Base-by-base conservation (phyloP, 1,140 invertebrate species). In the Hesperophylax magnus region DNA sequence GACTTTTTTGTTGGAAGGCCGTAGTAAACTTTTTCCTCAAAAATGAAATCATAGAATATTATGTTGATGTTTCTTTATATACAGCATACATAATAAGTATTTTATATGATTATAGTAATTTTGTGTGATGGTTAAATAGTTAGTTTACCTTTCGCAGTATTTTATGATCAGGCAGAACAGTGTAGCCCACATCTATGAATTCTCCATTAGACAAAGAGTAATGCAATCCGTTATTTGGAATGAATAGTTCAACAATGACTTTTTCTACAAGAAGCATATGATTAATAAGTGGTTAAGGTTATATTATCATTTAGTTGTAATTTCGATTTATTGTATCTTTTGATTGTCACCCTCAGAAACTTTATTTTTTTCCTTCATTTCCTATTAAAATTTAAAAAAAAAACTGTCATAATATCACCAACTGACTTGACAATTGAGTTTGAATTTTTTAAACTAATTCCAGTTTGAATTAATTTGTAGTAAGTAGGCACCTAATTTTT, bases 121-220 rank as follows among this genome's bases (percentile, higher is more conserved):
- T n/a, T 54, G 14, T 54, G 3, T 54, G 53, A n/a, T 54, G 14
- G 7, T 3, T 54, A 7, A 3, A 8, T 11, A 18, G 56, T 9
- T 18, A n/a, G 9, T n/a, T 58, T 58, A 58, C 78, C 54, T 79
- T 72, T 20, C 63, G 47, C 31, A 72, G 47, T 15, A 79, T 71
- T 72, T 79, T 72, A n/a, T 79, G 61, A 24, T 79, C 52, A 5
- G 78, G 78, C 60, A 79, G 53, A 61, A 79, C 47, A 5, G 78
- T 79, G 65, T 67, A 79, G 11, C 78, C 78, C 17, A 20, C 27
- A 18, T 79, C 67, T 17, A 79, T 79, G 18, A 58, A 79, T 39
- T 58, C 47, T 22, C 63, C 53, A 60, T 79, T 52, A 14, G 78
- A 79, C 11, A 79, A 18, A 47, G 65, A 17, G 24, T 79, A 79